Evolutionary conservation across 2,888 invertebrate genomes (phyloP).

Genomic region (Drosophila phalerata): DNA sequence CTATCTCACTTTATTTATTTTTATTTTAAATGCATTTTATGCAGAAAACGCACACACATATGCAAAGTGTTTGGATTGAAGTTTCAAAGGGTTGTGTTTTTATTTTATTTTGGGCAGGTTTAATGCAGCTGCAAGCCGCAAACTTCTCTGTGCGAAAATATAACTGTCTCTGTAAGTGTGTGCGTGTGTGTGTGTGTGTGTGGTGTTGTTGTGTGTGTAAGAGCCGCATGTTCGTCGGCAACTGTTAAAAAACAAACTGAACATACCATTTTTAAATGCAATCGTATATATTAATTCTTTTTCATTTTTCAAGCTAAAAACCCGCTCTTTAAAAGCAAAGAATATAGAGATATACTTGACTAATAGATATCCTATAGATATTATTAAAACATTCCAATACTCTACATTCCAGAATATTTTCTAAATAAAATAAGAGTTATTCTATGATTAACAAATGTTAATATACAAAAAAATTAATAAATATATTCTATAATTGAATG

Average conservation of each 20-base stretch:
- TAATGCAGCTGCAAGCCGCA: constrained; percentile 55
- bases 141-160: constrained; percentile 30
- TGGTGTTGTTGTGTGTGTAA: constrained; percentile 1
- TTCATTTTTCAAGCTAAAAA: not conserved
- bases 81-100: constrained; percentile 37
- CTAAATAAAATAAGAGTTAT: too few relatives aligned
- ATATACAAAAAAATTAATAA: too few relatives aligned
- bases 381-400: not conserved
- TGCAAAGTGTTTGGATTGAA: constrained; percentile 71
- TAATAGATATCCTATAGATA: not conserved
- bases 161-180: constrained; percentile 12
- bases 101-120: constrained; percentile 16
- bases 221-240: constrained; percentile 26
- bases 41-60: constrained; percentile 34
- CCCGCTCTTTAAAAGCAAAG: constrained; percentile 1
- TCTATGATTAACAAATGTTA: too few relatives aligned
- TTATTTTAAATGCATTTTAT: constrained; percentile 59
- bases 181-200: constrained; percentile 11
- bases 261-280: constrained; percentile 36
- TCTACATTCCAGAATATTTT: not conserved
- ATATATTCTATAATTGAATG: too few relatives aligned
- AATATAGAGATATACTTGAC: not conserved
- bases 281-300: constrained; percentile 18
- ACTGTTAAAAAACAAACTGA: constrained; percentile 40
- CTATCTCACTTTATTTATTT: constrained; percentile 29